Percentiles rank a stretch among this genome's conserved stretches.
phyloP scores from a whole-genome alignment of 2,888 invertebrate species.

The Callinectes sapidus region DNA sequence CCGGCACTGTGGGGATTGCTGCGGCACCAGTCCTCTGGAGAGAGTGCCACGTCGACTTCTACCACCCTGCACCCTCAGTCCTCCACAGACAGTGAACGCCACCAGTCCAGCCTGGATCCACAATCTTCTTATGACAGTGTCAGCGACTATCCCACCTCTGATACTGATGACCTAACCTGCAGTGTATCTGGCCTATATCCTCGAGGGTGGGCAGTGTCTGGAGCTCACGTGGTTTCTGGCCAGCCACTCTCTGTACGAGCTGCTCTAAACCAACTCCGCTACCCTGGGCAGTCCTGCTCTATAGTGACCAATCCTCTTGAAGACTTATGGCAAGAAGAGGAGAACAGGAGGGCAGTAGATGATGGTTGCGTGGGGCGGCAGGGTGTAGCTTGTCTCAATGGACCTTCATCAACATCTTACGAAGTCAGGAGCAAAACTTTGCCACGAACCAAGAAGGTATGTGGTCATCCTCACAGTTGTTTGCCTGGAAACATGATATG shows the following conservation, averaged over 20 bases:
- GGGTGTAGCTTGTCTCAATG: constrained; percentile 50
- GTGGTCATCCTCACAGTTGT: constrained; percentile 47
- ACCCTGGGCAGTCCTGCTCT: constrained; percentile 50
- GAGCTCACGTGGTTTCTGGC: constrained; percentile 64
- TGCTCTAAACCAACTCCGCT: constrained; percentile 45
- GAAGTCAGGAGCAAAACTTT: constrained; percentile 42
- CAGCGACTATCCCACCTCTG: constrained; percentile 61
- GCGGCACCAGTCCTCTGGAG: constrained; percentile 62
- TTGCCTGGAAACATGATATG: constrained; percentile 46
- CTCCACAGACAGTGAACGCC: constrained; percentile 63
- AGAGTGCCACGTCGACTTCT: constrained; percentile 63
- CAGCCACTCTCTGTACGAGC: constrained; percentile 67
- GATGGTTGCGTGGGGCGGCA: constrained; percentile 48
- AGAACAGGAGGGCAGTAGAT: constrained; percentile 41
- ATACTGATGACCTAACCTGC: constrained; percentile 55
- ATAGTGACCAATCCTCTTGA: constrained; percentile 70
- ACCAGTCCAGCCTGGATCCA: constrained; percentile 60
- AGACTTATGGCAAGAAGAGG: constrained; percentile 65
- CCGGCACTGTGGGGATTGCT: constrained; percentile 45
- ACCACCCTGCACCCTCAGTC: constrained; percentile 63
- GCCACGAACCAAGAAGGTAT: constrained; percentile 37
- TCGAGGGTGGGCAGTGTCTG: constrained; percentile 72
- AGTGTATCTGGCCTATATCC: constrained; percentile 67
- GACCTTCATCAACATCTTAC: constrained; percentile 9
- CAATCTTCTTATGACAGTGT: constrained; percentile 65